These are phyloP conservation scores for Dasyprocta punctata DNA, from an alignment of 2,113 vertebrate genomes.

Conservation along the genomic window DNA sequence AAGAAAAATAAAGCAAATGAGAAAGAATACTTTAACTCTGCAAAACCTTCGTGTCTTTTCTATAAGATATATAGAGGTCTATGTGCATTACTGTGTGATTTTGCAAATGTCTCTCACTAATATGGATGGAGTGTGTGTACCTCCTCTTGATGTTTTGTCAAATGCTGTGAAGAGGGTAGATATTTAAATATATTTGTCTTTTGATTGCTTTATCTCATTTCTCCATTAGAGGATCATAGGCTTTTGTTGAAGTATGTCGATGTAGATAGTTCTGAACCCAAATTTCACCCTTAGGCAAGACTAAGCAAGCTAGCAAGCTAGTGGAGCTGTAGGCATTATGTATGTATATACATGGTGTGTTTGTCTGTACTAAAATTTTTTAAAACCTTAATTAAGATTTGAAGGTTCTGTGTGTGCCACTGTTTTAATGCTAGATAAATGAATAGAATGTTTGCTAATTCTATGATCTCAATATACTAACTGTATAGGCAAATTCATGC, in stretches of 20 bases:
- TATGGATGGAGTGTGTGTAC: neutral
- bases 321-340: neutral
- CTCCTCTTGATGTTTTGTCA: neutral
- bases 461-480: neutral
- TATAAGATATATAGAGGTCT: neutral
- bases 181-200: neutral
- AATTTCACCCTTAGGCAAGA: neutral
- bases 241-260: neutral
- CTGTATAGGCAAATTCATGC: neutral
- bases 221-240: neutral
- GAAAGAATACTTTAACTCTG: neutral
- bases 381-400: neutral
- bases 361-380: neutral
- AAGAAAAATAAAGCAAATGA: neutral
- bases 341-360: neutral
- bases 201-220: neutral
- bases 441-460: neutral
- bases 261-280: neutral
- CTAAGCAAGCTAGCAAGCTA: neutral
- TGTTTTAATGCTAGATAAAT: neutral
- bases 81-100: neutral
- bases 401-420: accelerated
- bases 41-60: neutral
- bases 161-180: neutral
- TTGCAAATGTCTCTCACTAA: neutral